Evolutionary conservation across 2,113 vertebrate species (phyloP).

Genomic region (Trogon melanurus): DNA sequence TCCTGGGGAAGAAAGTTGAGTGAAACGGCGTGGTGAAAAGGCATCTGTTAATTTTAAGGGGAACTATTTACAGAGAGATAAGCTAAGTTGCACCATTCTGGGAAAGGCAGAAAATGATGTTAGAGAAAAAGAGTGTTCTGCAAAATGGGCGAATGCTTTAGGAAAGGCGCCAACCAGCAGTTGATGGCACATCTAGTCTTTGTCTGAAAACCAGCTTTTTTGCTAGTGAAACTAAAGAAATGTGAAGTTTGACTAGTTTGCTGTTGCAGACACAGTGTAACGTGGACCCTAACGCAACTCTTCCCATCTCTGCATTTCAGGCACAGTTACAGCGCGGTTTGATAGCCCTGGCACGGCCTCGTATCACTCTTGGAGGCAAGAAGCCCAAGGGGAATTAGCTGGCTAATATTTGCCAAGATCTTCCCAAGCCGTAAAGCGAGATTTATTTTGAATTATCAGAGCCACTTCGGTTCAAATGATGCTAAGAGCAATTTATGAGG

Average conservation of each 20-base stretch:
- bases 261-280: not conserved
- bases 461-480: not conserved
- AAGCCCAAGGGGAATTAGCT: not conserved
- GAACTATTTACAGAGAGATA: not conserved
- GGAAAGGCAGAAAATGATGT: not conserved
- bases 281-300: not conserved
- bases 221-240: not conserved
- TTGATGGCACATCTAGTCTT: not conserved
- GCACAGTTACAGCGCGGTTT: not conserved
- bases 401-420: not conserved
- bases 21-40: not conserved
- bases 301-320: not conserved
- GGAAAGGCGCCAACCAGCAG: not conserved
- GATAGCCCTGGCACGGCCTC: not conserved
- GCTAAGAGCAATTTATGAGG: not conserved
- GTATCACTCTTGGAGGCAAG: not conserved
- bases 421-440: not conserved
- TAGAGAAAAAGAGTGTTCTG: not conserved
- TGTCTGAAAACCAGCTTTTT: not conserved
- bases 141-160: not conserved
- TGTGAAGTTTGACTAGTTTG: not conserved
- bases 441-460: slow-evolving; percentile 12
- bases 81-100: not conserved
- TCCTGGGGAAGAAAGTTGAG: not conserved
- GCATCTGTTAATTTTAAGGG: not conserved